Base-by-base conservation (phyloP, 2,113 vertebrate genomes). In the Penelope pileata region DNA sequence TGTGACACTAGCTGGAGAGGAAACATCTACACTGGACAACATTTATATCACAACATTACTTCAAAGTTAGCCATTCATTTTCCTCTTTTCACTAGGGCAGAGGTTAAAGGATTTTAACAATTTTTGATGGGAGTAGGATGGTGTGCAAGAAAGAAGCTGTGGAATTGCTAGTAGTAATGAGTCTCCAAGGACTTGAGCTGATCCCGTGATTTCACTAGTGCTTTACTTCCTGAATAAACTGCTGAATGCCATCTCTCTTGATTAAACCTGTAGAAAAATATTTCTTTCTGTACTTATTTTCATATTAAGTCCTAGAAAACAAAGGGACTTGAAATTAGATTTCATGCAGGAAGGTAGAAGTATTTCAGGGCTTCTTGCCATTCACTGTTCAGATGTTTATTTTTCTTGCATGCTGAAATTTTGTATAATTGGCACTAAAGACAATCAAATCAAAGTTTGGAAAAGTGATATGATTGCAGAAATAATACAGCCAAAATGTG, bases 61-160 rank as follows among this genome's bases (percentile, higher is more conserved):
- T 64, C 42, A 30, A 30, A 43, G 40, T 30, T 38, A 68, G 48
- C 62, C 51, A 30, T 82, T 79, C 4, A 8, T 82, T 42, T 82
- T 79, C 24, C 22, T 91, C 53, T 53, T 67, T 68, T 87, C 60
- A 73, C 32, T n/a, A 77, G 74, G 43, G 40, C 78, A 72, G 32
- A 12, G 10, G 58, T 85, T 91, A 84, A 85, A 76, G 60, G 30
- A 18, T 73, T 92, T n/a, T 84, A 58, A 53, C 53, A 89, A 53
- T 47, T 56, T 81, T 43, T 67, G 80, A 50, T 81, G 80, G 84
- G 60, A 43, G 26, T 1, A 78, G 56, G 36, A 53, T 58, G 59
- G 30, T 0, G 0, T 40, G 43, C 62, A 68, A 78, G 29, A 22
- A 63, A 48, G 75, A 91, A 82, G 13, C 16, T 64, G 36, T 67